Evolutionary conservation across 1,140 invertebrate genomes (phyloP).

Genomic region (Nomia melanderi): DNA sequence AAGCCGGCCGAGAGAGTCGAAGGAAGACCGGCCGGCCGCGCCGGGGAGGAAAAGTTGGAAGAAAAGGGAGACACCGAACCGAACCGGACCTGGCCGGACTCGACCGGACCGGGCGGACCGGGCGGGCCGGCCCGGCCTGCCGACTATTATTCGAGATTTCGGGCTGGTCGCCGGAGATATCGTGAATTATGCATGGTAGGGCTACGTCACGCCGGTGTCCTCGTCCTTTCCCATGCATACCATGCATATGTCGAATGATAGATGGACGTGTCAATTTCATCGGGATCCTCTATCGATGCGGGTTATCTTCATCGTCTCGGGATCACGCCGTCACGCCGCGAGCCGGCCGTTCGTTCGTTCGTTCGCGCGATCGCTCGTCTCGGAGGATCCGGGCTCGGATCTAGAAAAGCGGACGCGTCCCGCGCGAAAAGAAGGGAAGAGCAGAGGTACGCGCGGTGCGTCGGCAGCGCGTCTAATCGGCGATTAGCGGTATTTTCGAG

Average conservation of each 20-base stretch:
- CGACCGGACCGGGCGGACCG: too few relatives aligned
- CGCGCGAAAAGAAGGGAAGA: neutral
- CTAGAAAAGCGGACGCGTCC: too few relatives aligned
- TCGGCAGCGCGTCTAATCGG: neutral
- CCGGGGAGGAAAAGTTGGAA: too few relatives aligned
- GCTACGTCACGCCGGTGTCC: constrained; percentile 48
- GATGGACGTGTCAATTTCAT: constrained; percentile 75
- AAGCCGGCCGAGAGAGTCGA: constrained; percentile 16
- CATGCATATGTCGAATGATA: constrained; percentile 68
- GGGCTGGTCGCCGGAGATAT: constrained; percentile 63
- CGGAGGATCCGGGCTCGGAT: too few relatives aligned
- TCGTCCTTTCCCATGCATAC: constrained; percentile 66
- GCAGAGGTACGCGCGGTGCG: neutral
- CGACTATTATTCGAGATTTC: constrained; percentile 74
- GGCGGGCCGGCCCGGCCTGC: neutral
- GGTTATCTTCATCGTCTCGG: constrained; percentile 64
- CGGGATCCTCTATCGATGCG: constrained; percentile 62
- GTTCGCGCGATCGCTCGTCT: too few relatives aligned
- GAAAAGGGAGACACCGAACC: too few relatives aligned
- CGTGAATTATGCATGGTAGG: constrained; percentile 65
- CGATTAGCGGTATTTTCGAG: neutral
- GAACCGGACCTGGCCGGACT: too few relatives aligned
- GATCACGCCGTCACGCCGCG: constrained; percentile 40
- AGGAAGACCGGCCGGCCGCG: too few relatives aligned
- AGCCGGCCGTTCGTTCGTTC: too few relatives aligned